phyloP scores from a whole-genome alignment of 2,888 invertebrate genomes.

The Drosophila hawaiiensis region DNA sequence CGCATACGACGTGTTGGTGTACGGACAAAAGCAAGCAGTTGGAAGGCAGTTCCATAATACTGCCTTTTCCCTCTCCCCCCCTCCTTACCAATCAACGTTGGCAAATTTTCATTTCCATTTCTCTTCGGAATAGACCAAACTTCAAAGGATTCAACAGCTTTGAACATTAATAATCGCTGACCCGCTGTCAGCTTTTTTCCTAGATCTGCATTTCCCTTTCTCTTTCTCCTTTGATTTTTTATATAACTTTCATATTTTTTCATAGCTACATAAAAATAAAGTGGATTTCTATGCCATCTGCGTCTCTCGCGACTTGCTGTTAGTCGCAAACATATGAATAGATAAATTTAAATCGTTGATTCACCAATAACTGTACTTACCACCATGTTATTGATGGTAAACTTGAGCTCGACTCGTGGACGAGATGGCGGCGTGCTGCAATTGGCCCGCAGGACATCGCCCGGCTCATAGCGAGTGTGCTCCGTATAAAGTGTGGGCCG shows the following conservation, averaged over 20 bases:
- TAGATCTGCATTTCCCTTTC: background rate
- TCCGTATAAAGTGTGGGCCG: slow-evolving; percentile 90
- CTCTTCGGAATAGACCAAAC: slow-evolving; percentile 59
- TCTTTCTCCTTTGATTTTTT: slow-evolving; percentile 7
- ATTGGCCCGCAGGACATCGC: slow-evolving; percentile 91
- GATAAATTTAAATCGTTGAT: slow-evolving; percentile 2
- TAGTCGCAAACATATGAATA: slow-evolving; percentile 1
- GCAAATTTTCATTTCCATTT: slow-evolving; percentile 64
- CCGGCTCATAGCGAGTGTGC: slow-evolving; percentile 90
- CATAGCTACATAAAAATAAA: slow-evolving; percentile 8
- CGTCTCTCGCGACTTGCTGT: background rate
- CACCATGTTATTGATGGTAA: slow-evolving; percentile 91
- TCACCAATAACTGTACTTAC: slow-evolving; percentile 86
- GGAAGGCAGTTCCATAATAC: background rate
- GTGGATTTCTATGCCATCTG: slow-evolving; percentile 11
- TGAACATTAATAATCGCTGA: slow-evolving; percentile 67
- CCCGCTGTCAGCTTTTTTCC: slow-evolving; percentile 62
- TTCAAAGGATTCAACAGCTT: slow-evolving; percentile 58
- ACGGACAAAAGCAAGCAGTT: slow-evolving; percentile 25
- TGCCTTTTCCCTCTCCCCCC: slow-evolving; percentile 15
- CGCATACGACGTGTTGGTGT: slow-evolving; percentile 61
- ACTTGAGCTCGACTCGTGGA: slow-evolving; percentile 90
- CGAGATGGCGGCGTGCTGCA: slow-evolving; percentile 92
- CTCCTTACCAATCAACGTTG: slow-evolving; percentile 36
- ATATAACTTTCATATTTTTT: background rate